Conservation (phyloP, 2,888 invertebrate species). For the Apoda limacodes region DNA sequence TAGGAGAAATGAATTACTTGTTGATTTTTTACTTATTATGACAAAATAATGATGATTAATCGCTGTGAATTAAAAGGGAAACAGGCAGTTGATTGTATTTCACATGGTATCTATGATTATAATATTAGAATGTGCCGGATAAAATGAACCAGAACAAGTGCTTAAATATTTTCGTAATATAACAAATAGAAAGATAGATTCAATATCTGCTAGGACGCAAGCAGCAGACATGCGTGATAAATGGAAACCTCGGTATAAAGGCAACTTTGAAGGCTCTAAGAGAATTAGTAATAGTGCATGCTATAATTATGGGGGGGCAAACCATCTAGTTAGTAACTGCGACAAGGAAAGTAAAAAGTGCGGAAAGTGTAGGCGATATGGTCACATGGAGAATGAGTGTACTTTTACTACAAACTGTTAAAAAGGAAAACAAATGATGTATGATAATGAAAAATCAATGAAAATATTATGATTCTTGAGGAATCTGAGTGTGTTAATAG, state of each 20-base stretch:
- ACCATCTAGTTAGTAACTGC: not conserved
- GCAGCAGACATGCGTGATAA: too few relatives aligned
- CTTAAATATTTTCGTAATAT: constrained; percentile 5
- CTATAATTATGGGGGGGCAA: constrained; percentile 4
- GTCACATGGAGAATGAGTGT: constrained; percentile 2
- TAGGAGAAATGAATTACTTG: constrained; percentile 10
- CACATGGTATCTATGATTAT: constrained; percentile 12
- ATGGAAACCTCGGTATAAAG: too few relatives aligned
- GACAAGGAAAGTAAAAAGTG: constrained; percentile 2
- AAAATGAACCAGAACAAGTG: constrained; percentile 9
- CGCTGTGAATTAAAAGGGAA: constrained; percentile 12
- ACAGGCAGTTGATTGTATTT: constrained; percentile 15
- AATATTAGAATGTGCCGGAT: constrained; percentile 12
- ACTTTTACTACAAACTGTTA: not conserved
- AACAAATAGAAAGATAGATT: not conserved
- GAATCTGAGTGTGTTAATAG: too few relatives aligned
- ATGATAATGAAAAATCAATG: too few relatives aligned
- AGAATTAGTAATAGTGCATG: not conserved
- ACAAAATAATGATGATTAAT: constrained; percentile 16
- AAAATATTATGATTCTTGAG: too few relatives aligned
- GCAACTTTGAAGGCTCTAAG: too few relatives aligned
- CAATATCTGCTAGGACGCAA: too few relatives aligned
- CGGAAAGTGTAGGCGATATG: constrained; percentile 1
- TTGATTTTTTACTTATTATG: constrained; percentile 18
- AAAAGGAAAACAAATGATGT: too few relatives aligned